Conservation (phyloP, 1,140 invertebrate species). For the Archivesica marissinica region DNA sequence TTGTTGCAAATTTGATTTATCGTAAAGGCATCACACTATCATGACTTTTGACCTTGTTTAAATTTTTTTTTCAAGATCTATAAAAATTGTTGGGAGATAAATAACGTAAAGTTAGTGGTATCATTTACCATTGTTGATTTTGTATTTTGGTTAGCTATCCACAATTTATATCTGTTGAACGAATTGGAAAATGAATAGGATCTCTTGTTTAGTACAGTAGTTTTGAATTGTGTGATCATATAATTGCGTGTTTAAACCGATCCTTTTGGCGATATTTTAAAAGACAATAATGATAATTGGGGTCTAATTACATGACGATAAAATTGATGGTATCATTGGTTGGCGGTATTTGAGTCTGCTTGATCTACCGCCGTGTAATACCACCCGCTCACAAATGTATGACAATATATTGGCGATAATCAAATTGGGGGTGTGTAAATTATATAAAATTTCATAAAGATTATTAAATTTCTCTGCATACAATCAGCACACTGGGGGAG, state of each 20-base stretch:
- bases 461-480: too few relatives aligned
- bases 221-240: constrained; percentile 24
- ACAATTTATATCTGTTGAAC: not conserved
- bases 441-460: too few relatives aligned
- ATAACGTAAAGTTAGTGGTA: constrained; percentile 1
- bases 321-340: constrained; percentile 48
- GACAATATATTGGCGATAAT: too few relatives aligned
- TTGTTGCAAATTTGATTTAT: constrained; percentile 60
- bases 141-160: constrained; percentile 3
- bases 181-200: constrained; percentile 34
- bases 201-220: constrained; percentile 7
- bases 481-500: too few relatives aligned
- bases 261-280: constrained; percentile 18
- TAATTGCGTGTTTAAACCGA: constrained; percentile 54
- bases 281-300: constrained; percentile 55
- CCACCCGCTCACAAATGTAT: too few relatives aligned
- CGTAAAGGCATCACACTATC: constrained; percentile 30
- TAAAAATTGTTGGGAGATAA: constrained; percentile 3
- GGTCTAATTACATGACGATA: constrained; percentile 57
- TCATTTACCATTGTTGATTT: constrained; percentile 11
- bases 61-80: constrained; percentile 5
- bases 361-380: constrained; percentile 54
- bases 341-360: constrained; percentile 4
- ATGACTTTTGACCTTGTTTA: constrained; percentile 39
- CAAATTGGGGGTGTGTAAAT: too few relatives aligned